Evolutionary conservation across 2,888 invertebrate species (phyloP).

Genomic region (Deilephila porcellus): DNA sequence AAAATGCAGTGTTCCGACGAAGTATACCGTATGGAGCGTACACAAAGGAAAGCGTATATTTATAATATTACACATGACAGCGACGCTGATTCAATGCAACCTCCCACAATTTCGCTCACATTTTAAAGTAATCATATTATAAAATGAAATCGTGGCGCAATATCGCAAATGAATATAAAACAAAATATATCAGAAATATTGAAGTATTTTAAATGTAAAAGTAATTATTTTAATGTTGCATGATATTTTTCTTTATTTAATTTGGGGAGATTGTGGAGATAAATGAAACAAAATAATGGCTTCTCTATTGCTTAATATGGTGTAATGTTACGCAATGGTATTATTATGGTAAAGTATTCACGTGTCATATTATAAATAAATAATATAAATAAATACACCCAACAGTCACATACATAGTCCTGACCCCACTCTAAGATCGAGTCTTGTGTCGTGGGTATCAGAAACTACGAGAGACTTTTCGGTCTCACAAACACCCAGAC

Average conservation of each 20-base stretch:
- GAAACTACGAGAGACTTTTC: too few species aligned
- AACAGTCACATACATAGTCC: too few species aligned
- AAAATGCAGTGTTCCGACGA: conserved; percentile 29
- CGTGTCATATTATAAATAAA: too few species aligned
- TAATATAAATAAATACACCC: too few species aligned
- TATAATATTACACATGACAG: conserved; percentile 37
- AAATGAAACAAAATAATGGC: too few species aligned
- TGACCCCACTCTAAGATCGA: too few species aligned
- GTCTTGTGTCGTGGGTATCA: too few species aligned
- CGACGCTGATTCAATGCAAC: conserved; percentile 37
- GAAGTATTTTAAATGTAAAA: neutral
- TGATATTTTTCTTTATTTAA: neutral
- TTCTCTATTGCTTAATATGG: neutral
- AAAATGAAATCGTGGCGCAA: conserved; percentile 41
- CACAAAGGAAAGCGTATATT: conserved; percentile 35
- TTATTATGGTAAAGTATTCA: neutral
- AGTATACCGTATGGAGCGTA: conserved; percentile 36
- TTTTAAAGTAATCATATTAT: conserved; percentile 38
- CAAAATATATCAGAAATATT: conserved; percentile 11
- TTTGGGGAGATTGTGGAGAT: too few species aligned
- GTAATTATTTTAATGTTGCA: neutral
- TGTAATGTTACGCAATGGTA: neutral
- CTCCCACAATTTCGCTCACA: conserved; percentile 40
- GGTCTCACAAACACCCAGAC: too few species aligned
- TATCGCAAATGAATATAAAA: conserved; percentile 45